Evolutionary conservation across 2,888 invertebrate genomes (phyloP), one percentile per base, ranked within the genome.

Genomic region (Sceliomorpha sp.): DNA sequence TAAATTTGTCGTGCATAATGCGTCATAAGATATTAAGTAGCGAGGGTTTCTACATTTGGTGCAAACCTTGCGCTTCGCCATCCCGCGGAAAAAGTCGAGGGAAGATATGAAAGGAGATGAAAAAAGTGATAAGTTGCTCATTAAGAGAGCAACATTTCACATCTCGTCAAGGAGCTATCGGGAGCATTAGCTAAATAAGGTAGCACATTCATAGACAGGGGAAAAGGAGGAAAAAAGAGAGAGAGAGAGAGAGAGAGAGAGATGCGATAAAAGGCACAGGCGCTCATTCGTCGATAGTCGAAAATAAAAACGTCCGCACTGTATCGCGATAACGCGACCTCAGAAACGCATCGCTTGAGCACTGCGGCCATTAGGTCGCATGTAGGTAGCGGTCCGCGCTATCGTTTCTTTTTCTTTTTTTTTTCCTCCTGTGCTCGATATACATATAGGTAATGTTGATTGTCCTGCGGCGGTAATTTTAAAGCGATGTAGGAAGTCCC

Each of bases 401-500:
- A 64, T 67, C 66, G 63, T 59, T 62, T 72, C 66, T 39, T 37
- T 39, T 50, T 56, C 29, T 12, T 40, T 32, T 42, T 29, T 51
- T 27, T 42, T 68, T 29, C 24, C 44, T 47, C 56, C 59, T 59
- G 56, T 56, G 53, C 10, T 40, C 34, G 55, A 40, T 44, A 73
- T 53, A 71, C 66, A 63, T 62, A 63, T 55, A 39, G 63, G 56
- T 58, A 55, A 72, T 72, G 80, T 71, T 81, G 84, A 84, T 83
- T 81, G 81, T 78, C 78, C 76, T 73, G 76, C 48, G 51, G 67
- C 70, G 55, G 72, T 79, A 78, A 81, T 78, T 82, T 80, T 74
- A 73, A 80, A 78, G 68, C 75, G 66, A 64, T 80, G 78, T 82
- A 82, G 82, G 81, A 83, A 83, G 79, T 78, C 55, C 72, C 69